Evolutionary conservation across 2,888 invertebrate species (phyloP).

Genomic region (Melinaea marsaeus): DNA sequence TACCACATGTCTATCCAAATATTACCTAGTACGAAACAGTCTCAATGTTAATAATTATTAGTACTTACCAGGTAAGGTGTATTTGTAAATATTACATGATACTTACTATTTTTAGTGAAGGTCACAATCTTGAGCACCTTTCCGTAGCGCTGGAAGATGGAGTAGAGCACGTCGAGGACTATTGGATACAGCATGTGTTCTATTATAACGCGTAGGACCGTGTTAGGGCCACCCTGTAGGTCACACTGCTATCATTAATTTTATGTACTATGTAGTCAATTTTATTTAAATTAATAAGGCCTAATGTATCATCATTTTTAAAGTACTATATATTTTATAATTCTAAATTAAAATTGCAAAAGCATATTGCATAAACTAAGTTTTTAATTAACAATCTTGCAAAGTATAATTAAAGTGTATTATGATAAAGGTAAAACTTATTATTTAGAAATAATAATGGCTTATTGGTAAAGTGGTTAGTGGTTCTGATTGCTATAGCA

Average conservation of each 20-base stretch:
- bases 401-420: too few relatives aligned
- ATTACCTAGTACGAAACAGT: not conserved
- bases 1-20: constrained; percentile 1
- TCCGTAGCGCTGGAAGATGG: constrained; percentile 99
- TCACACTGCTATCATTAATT: not conserved
- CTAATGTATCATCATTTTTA: too few relatives aligned
- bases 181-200: constrained; percentile 99
- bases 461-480: too few relatives aligned
- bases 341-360: too few relatives aligned
- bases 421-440: too few relatives aligned
- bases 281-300: not conserved
- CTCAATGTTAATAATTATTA: not conserved
- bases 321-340: too few relatives aligned
- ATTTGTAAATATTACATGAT: not conserved
- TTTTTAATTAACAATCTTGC: too few relatives aligned
- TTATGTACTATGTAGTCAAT: not conserved
- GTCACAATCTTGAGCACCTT: constrained; percentile 99
- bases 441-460: too few relatives aligned
- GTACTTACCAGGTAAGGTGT: not conserved
- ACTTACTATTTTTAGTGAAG: constrained; percentile 99
- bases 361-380: too few relatives aligned
- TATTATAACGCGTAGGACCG: constrained; percentile 98
- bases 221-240: constrained; percentile 91
- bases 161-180: constrained; percentile 96
- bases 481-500: too few relatives aligned